These are phyloP conservation scores for Dicycla oo DNA, from an alignment of 2,888 invertebrate genomes.

Conservation along the genomic window DNA sequence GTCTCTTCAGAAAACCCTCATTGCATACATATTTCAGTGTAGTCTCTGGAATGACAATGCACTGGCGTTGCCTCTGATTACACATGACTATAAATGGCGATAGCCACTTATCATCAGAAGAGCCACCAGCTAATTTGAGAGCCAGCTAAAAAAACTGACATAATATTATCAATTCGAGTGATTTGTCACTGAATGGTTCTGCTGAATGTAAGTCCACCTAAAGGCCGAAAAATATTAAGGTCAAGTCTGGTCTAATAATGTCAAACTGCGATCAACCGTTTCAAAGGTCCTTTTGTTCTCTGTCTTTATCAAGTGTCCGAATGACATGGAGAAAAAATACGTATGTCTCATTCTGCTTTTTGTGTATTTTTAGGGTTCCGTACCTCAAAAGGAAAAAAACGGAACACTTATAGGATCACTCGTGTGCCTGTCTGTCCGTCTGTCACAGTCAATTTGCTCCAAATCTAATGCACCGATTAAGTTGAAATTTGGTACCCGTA, in stretches of 20 bases:
- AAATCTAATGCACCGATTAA: no score
- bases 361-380: not conserved
- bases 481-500: no score
- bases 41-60: not conserved
- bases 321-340: no score
- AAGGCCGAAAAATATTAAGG: conserved; percentile 13
- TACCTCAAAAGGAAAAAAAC: no score
- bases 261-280: conserved; percentile 31
- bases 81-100: not conserved
- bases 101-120: not conserved
- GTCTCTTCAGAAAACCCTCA: no score
- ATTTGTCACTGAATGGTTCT: conserved; percentile 18
- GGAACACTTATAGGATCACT: no score
- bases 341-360: not conserved
- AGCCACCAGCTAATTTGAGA: not conserved
- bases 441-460: no score
- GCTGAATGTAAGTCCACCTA: not conserved
- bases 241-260: conserved; percentile 36
- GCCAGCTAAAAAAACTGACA: not conserved
- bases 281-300: conserved; percentile 9
- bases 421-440: no score
- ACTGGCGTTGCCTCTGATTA: not conserved
- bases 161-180: conserved; percentile 1
- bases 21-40: not conserved
- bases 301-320: conserved; percentile 5